Percentiles rank a stretch among this genome's conserved stretches.
phyloP scores from a whole-genome alignment of 1,140 invertebrate species.

The Dysdera silvatica region DNA sequence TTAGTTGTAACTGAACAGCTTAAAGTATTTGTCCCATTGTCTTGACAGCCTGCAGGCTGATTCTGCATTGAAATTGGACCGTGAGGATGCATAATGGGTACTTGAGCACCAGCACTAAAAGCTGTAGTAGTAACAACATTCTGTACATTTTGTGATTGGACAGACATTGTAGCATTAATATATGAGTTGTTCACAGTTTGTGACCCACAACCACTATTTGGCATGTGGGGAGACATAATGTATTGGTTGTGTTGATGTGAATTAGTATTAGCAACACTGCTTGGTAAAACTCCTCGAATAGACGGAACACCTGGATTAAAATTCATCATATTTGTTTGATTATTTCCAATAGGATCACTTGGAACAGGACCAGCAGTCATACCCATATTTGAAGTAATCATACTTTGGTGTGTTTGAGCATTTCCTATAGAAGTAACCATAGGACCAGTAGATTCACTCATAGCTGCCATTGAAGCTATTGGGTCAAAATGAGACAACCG shows the following conservation, averaged over 20 bases:
- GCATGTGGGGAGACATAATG: conserved; percentile 35
- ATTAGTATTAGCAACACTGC: conserved; percentile 14
- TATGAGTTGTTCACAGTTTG: conserved; percentile 51
- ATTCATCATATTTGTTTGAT: conserved; percentile 40
- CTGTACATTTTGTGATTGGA: conserved; percentile 51
- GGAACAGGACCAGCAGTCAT: conserved; percentile 48
- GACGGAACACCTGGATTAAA: conserved; percentile 42
- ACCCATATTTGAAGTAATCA: conserved; percentile 43
- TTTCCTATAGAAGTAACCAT: conserved; percentile 49
- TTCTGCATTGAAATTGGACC: conserved; percentile 20
- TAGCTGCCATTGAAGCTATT: conserved; percentile 84
- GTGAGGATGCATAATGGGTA: conserved; percentile 22
- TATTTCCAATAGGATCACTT: conserved; percentile 38
- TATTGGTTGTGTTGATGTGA: conserved; percentile 19
- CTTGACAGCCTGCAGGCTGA: conserved; percentile 14
- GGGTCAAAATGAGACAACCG: conserved; percentile 66
- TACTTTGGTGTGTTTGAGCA: conserved; percentile 40
- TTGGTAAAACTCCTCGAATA: conserved; percentile 35
- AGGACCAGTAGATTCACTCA: conserved; percentile 61
- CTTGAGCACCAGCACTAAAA: conserved; percentile 31
- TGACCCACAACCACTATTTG: conserved; percentile 39
- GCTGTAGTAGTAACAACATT: conserved; percentile 39
- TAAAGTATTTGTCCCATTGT: conserved; percentile 30
- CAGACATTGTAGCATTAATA: conserved; percentile 50
- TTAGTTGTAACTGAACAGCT: conserved; percentile 33